These are phyloP conservation scores for Mesitornis unicolor DNA, from an alignment of 2,113 vertebrate genomes.

Conservation along the genomic window DNA sequence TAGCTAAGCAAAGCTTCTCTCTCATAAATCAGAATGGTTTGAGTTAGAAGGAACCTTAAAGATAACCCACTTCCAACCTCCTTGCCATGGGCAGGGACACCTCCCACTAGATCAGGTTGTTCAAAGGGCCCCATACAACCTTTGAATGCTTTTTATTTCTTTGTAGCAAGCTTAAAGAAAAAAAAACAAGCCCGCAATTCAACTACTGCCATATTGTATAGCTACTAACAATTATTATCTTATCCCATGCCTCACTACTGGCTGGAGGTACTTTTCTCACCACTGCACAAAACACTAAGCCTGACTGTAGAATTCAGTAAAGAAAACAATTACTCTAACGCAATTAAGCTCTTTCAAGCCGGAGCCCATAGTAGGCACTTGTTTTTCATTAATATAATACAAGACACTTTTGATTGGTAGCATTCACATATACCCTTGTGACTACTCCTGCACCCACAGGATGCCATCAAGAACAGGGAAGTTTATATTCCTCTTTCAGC, in stretches of 20 bases:
- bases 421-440: background rate
- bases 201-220: background rate
- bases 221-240: background rate
- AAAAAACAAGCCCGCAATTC: background rate
- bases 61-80: background rate
- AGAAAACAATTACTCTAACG: background rate
- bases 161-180: background rate
- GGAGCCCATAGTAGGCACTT: background rate
- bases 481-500: background rate
- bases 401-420: background rate
- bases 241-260: background rate
- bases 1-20: background rate
- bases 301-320: background rate
- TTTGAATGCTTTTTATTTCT: background rate
- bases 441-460: background rate
- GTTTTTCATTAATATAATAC: background rate
- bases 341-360: background rate
- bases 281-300: background rate
- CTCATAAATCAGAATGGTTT: background rate
- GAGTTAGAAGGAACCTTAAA: background rate
- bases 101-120: background rate
- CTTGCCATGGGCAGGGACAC: background rate
- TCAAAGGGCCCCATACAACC: background rate
- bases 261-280: background rate
- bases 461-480: background rate